Base-by-base conservation (phyloP, 2,888 invertebrate genomes). In the Ennomos fuscantarius region DNA sequence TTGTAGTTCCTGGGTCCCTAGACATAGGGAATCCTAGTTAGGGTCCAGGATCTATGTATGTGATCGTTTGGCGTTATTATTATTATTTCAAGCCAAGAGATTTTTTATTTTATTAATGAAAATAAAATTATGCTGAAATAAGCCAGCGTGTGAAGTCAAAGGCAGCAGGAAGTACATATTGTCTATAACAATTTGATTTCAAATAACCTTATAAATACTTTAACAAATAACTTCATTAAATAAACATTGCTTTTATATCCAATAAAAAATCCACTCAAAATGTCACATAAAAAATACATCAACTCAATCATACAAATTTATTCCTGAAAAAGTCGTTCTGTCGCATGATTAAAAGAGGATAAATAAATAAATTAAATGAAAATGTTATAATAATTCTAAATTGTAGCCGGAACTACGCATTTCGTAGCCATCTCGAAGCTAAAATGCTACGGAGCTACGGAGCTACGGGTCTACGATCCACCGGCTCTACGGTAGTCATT, bases 341-440 rank as follows among this genome's bases (percentile, higher is more conserved):
- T 55, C 66, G 24, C 12, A 59, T 79, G n/a, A n/a, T n/a, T n/a
- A n/a, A n/a, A n/a, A n/a, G n/a, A n/a, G n/a, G n/a, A n/a, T n/a
- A n/a, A n/a, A n/a, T n/a, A n/a, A n/a, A n/a, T n/a, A n/a, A 75
- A 82, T 79, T 75, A 77, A 79, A 81, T 81, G 74, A 78, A 73
- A 64, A 67, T 67, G 73, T 77, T 76, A 76, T 76, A 72, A 77
- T 79, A 76, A 79, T 78, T 46, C 24, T 2, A 6, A 24, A 3
- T 24, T 6, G 24, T 24, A 24, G 24, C 6, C 5, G 2, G 6
- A 24, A 6, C 24, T 37, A 37, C 32, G 34, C n/a, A 15, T 15
- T 3, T 59, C 62, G 70, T 50, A 48, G 70, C 74, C 76, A 76
- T n/a, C n/a, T n/a, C 73, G 72, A 44, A 67, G 72, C 15, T 75